Evolutionary conservation across 2,888 invertebrate genomes (phyloP).

Genomic region (Thysanoteuthis rhombus): DNA sequence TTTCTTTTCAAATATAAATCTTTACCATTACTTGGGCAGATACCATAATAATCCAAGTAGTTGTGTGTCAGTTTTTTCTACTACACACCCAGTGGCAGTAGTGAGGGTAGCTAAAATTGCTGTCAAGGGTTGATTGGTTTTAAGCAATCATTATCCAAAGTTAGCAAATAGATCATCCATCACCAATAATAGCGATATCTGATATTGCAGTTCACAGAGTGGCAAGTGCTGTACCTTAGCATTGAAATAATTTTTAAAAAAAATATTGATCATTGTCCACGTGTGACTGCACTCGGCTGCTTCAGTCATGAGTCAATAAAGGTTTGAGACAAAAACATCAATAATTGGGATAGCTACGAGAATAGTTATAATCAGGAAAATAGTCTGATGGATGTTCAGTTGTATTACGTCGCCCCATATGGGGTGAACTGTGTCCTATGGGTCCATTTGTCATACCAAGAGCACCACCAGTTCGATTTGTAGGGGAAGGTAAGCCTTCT

Average conservation of each 20-base stretch:
- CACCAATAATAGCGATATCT: neutral
- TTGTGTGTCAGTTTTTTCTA: neutral
- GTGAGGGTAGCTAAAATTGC: no score
- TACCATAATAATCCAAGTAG: neutral
- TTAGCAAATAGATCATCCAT: neutral
- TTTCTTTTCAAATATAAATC: neutral
- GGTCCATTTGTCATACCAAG: slow-evolving; percentile 57
- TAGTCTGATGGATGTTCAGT: slow-evolving; percentile 43
- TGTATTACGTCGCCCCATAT: slow-evolving; percentile 54
- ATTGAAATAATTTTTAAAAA: neutral
- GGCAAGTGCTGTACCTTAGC: neutral
- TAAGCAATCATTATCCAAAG: neutral
- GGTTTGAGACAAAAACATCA: neutral
- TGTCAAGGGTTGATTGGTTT: neutral
- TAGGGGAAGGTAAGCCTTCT: slow-evolving; percentile 50
- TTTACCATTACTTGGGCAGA: neutral
- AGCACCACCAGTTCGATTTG: slow-evolving; percentile 43
- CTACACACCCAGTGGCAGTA: no score
- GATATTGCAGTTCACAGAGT: neutral
- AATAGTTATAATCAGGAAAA: slow-evolving; percentile 41
- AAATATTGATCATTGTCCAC: neutral
- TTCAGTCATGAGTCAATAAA: neutral
- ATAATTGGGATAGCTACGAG: slow-evolving; percentile 31
- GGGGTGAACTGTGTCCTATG: slow-evolving; percentile 63
- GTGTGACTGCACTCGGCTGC: neutral